Evolutionary conservation across 2,113 vertebrate species (phyloP).

Genomic region (Psilopsiagon aymara): DNA sequence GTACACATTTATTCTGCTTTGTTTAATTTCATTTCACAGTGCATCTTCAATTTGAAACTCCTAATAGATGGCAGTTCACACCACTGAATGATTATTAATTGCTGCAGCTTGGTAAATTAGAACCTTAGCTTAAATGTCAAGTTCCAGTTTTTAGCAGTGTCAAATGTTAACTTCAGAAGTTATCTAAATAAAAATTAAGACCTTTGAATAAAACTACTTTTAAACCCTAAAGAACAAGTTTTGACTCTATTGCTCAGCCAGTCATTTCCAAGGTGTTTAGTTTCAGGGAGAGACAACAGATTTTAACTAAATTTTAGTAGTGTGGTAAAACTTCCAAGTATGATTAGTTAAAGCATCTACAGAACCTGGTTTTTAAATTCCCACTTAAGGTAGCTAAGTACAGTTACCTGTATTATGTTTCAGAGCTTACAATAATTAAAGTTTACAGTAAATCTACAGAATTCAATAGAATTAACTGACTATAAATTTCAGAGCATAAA

Average conservation of each 20-base stretch:
- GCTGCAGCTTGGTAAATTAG: not conserved
- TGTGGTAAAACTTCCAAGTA: not conserved
- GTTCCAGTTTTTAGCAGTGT: not conserved
- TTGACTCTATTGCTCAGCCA: not conserved
- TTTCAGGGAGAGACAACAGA: not conserved
- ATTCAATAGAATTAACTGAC: conserved; percentile 14
- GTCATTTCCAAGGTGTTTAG: not conserved
- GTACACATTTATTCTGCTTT: not conserved
- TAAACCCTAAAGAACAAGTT: not conserved
- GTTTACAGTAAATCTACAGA: conserved; percentile 34
- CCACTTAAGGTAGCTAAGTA: not conserved
- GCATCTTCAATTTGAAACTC: not conserved
- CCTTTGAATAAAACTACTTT: not conserved
- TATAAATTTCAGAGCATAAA: conserved; percentile 16
- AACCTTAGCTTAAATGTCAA: not conserved
- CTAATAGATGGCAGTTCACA: not conserved
- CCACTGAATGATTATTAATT: not conserved
- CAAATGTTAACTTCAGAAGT: not conserved
- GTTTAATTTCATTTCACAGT: not conserved
- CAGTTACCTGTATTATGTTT: conserved; percentile 4
- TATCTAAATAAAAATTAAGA: not conserved
- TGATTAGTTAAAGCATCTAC: not conserved
- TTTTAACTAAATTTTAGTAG: not conserved
- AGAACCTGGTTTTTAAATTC: conserved; percentile 8
- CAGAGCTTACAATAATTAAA: not conserved